Evolutionary conservation across 2,113 vertebrate genomes (phyloP), one percentile per base, ranked within the genome.

Genomic region (Ophiodon elongatus): DNA sequence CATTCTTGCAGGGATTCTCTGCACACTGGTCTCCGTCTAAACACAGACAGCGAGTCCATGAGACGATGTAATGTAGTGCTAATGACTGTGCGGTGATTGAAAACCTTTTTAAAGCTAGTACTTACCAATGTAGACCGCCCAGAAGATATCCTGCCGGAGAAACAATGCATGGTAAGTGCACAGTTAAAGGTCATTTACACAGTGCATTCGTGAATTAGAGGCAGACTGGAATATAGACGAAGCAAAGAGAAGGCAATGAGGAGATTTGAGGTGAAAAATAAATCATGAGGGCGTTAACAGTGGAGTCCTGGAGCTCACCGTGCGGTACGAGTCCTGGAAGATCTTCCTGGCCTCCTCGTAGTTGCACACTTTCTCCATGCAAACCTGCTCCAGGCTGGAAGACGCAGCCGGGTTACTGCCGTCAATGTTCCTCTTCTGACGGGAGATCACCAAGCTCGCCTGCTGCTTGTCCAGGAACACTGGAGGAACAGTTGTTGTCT

Each of bases 331-430:
- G 72, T 98, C 95, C 91, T 97, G 94, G 85, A 97, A 98, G 79
- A 93, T 80, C 70, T 95, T 96, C 13, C 95, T 91, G 0, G 97
- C 97, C 89, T 98, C 96, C 50, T 98, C 97, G 39, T 96, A 98
- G 67, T 85, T 96, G 87, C 97, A 98, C 25, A 95, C 91, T 84
- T 96, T 96, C 90, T 98, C 96, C 4, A 27, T 43, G 85, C 97
- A 98, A 33, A 96, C 95, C 29, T 97, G 93, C 84, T 98, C 96
- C 85, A 98, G 75, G 82, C 89, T 96, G 39, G 95, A 90, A 0
- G 92, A 81, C 0, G 0, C 29, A 43, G 25, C 45, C 0, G 67
- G 69, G 39, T n/a, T 60, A 31, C 73, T 73, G 15, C 23, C 11
- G 29, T 81, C 84, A 0, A 43, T 79, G 13, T 80, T 91, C 75